Percentiles rank a stretch among this genome's conserved stretches.
Evolutionary conservation across 2,888 invertebrate genomes (phyloP).

Genomic region (Spodoptera picta): DNA sequence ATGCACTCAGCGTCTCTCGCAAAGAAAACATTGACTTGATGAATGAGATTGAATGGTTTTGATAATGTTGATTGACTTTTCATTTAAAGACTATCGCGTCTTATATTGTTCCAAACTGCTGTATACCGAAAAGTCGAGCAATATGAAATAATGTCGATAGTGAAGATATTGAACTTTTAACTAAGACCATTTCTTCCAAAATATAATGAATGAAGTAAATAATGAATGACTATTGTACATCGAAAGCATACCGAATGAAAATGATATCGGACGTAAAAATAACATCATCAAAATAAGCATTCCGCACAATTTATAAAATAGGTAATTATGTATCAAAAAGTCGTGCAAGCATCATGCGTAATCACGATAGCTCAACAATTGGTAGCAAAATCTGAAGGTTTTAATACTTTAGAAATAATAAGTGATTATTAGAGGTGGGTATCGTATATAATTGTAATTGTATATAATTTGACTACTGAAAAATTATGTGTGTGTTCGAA

Average conservation of each 20-base stretch:
- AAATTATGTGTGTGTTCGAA: background rate
- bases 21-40: constrained; percentile 80
- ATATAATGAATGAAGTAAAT: constrained; percentile 34
- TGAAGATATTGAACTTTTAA: constrained; percentile 17
- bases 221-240: constrained; percentile 76
- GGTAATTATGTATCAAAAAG: constrained; percentile 60
- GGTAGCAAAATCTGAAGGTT: constrained; percentile 58
- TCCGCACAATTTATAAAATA: constrained; percentile 70
- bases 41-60: constrained; percentile 68
- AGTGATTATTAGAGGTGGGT: background rate
- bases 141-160: constrained; percentile 15
- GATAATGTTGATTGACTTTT: constrained; percentile 53
- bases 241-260: constrained; percentile 77
- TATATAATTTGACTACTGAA: background rate
- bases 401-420: constrained; percentile 31
- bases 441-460: no score
- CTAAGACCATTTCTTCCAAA: constrained; percentile 18
- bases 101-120: constrained; percentile 32
- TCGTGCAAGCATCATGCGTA: constrained; percentile 83
- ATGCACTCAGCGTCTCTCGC: constrained; percentile 85
- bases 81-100: constrained; percentile 55
- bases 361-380: constrained; percentile 55
- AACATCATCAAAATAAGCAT: constrained; percentile 71
- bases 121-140: constrained; percentile 37
- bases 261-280: constrained; percentile 67